Evolutionary conservation across 2,888 invertebrate species (phyloP).

Genomic region (Harpagoxenus sublaevis): DNA sequence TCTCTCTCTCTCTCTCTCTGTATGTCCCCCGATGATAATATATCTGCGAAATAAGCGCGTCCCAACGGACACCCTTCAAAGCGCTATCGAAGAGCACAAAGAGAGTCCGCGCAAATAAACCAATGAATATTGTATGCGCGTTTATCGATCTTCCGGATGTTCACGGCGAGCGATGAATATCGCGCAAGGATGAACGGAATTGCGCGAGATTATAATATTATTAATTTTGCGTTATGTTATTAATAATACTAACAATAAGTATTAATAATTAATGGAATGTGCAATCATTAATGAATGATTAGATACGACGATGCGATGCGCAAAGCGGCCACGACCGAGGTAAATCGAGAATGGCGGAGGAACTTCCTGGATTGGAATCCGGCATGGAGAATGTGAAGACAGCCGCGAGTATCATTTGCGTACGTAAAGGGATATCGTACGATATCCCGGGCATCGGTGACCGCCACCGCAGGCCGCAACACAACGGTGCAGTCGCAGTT

Average conservation of each 20-base stretch:
- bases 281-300: background rate
- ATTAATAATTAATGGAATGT: conserved; percentile 25
- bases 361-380: conserved; percentile 19
- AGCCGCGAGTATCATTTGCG: conserved; percentile 47
- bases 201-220: conserved; percentile 34
- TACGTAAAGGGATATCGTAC: conserved; percentile 53
- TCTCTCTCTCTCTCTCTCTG: conserved; percentile 1
- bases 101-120: conserved; percentile 56
- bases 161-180: conserved; percentile 29
- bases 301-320: conserved; percentile 1
- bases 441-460: conserved; percentile 67
- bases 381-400: conserved; percentile 22
- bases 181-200: conserved; percentile 31
- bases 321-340: background rate
- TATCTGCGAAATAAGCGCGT: conserved; percentile 56
- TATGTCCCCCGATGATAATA: conserved; percentile 51
- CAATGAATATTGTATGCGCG: conserved; percentile 57
- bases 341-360: conserved; percentile 20
- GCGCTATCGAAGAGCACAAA: conserved; percentile 52
- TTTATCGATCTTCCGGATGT: conserved; percentile 54
- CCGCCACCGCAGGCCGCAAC: conserved; percentile 82
- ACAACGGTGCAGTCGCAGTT: conserved; percentile 86
- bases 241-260: conserved; percentile 2
- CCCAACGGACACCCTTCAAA: conserved; percentile 54
- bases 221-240: conserved; percentile 14